These are phyloP conservation scores for Meleagris gallopavo DNA, from an alignment of 2,113 vertebrate species.

Conservation along the genomic window DNA sequence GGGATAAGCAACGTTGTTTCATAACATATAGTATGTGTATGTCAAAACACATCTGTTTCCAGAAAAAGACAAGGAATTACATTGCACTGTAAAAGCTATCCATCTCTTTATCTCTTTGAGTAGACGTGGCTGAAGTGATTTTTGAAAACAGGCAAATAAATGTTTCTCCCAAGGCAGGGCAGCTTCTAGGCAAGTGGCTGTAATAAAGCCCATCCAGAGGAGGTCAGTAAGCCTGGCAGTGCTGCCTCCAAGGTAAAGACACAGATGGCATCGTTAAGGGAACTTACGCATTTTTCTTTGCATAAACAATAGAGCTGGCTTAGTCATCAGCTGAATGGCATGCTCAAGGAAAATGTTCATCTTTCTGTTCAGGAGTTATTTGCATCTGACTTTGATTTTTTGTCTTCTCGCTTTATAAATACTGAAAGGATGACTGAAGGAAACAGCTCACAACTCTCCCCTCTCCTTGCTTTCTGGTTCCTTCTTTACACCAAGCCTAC, in stretches of 20 bases:
- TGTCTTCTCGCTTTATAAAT: background rate
- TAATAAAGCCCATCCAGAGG: background rate
- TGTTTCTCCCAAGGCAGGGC: background rate
- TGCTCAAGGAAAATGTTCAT: background rate
- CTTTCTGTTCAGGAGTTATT: background rate
- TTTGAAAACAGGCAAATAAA: background rate
- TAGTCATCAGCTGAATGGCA: background rate
- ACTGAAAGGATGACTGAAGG: background rate
- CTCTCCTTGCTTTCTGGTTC: background rate
- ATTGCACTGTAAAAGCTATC: background rate
- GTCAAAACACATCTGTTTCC: background rate
- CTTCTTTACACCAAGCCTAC: background rate
- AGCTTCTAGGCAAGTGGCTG: background rate
- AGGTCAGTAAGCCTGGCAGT: background rate
- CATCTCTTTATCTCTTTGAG: background rate
- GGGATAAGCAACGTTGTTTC: background rate
- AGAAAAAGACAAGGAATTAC: background rate
- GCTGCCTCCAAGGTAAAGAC: background rate
- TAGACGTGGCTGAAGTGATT: accelerated
- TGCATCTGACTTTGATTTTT: constrained; percentile 36
- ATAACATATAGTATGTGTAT: background rate
- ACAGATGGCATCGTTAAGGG: background rate
- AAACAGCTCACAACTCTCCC: background rate
- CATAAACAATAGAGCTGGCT: background rate
- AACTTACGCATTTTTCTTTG: background rate